These are phyloP conservation scores for Drosophila pseudoananassae DNA, from an alignment of 1,140 invertebrate species.

Conservation along the genomic window DNA sequence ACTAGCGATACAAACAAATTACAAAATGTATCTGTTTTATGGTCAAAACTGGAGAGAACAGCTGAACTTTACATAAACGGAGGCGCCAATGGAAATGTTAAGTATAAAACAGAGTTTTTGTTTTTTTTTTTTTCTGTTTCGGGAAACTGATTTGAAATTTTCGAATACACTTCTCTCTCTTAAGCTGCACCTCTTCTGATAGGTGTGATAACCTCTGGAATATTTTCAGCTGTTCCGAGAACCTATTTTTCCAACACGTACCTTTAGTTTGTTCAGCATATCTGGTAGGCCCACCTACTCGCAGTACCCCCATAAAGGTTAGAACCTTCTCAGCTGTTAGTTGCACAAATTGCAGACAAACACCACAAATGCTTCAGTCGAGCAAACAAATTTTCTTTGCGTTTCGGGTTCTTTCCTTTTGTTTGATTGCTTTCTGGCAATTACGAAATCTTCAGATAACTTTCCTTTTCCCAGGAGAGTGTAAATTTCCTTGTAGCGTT, in stretches of 20 bases:
- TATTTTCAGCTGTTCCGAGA: conserved; percentile 62
- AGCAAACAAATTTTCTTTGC: conserved; percentile 31
- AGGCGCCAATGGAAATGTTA: conserved; percentile 39
- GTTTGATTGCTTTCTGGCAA: conserved; percentile 37
- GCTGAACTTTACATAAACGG: conserved; percentile 34
- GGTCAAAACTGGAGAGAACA: conserved; percentile 25
- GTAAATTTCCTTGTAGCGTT: conserved; percentile 52
- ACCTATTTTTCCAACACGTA: conserved; percentile 36
- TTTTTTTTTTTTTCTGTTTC: not conserved
- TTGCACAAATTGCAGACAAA: conserved; percentile 68
- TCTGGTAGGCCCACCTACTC: not conserved
- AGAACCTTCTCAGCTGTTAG: conserved; percentile 46
- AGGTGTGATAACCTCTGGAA: conserved; percentile 13
- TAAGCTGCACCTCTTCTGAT: not conserved
- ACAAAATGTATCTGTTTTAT: conserved; percentile 68
- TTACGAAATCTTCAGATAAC: conserved; percentile 59
- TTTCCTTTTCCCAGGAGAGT: conserved; percentile 43
- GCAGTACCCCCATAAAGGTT: conserved; percentile 24
- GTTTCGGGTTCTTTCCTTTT: conserved; percentile 2
- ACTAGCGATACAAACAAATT: conserved; percentile 70
- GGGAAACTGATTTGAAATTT: not conserved
- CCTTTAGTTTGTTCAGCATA: conserved; percentile 34
- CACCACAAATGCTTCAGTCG: conserved; percentile 25
- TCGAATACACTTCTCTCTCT: not conserved
- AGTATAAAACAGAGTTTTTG: not conserved